Evolutionary conservation across 1,140 invertebrate genomes (phyloP), one percentile per base, ranked within the genome.

Genomic region (Chymomyza costata): DNA sequence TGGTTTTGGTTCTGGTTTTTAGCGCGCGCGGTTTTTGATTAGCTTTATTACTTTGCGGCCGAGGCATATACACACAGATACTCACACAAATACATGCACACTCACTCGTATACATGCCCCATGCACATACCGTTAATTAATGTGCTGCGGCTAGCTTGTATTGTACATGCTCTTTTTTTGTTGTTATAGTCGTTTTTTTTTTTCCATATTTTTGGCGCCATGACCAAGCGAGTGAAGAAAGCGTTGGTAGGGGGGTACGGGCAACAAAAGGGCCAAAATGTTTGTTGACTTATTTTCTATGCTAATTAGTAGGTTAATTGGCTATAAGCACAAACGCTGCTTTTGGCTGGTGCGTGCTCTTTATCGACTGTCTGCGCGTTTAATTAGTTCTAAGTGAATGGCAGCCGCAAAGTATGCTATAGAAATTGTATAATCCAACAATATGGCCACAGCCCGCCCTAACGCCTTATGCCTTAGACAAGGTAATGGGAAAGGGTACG

Each of bases 261-360:
- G 25, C 48, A 58, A 60, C 60, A 73, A 58, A 5, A 58, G 39
- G 45, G 37, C 41, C 41, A 17, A 13, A 18, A 19, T 39, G 28
- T 38, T 38, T 57, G 63, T 53, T 44, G 61, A 59, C 61, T 59
- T 44, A 63, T 64, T 64, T 67, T 78, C 68, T 60, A 65, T 80
- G 68, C 73, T 78, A 78, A 78, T 78, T 78, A 80, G 73, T 63
- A 47, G 73, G 73, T 78, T 78, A 78, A 78, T 78, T 80, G 73
- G 73, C 64, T 68, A 67, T 60, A 73, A 70, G 59, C 61, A 41
- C 57, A 40, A 59, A n/a, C 15, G 39, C 46, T 28, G 19, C n/a
- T n/a, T n/a, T n/a, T n/a, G n/a, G n/a, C n/a, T n/a, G 31, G n/a
- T 53, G 41, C 28, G 25, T 31, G 38, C 8, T 11, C 49, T 25